phyloP scores from a whole-genome alignment of 1,140 invertebrate species.

The Drosophila punjabiensis region DNA sequence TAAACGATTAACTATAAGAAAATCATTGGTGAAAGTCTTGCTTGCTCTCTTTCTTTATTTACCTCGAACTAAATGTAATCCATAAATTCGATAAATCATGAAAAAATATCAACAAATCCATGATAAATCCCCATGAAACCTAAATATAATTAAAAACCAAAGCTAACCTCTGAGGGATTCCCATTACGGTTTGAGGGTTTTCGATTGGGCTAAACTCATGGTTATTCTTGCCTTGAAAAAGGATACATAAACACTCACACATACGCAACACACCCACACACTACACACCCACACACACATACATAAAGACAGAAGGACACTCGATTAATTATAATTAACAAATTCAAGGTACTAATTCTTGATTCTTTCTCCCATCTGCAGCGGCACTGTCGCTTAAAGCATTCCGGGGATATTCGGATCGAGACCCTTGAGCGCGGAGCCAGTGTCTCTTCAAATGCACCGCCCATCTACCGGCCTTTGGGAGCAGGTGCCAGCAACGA shows the following conservation, averaged over 20 bases:
- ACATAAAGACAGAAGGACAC: slow-evolving; percentile 34
- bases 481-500: slow-evolving; percentile 76
- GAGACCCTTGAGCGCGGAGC: slow-evolving; percentile 86
- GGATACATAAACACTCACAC: slow-evolving; percentile 31
- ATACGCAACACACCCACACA: slow-evolving; percentile 28
- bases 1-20: slow-evolving; percentile 65
- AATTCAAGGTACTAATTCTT: slow-evolving; percentile 15
- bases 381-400: slow-evolving; percentile 91
- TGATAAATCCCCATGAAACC: slow-evolving; percentile 39
- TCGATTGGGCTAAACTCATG: slow-evolving; percentile 70
- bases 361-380: slow-evolving; percentile 72
- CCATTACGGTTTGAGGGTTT: slow-evolving; percentile 70
- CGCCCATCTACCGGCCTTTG: slow-evolving; percentile 81
- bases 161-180: slow-evolving; percentile 60
- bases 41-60: slow-evolving; percentile 59
- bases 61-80: slow-evolving; percentile 55
- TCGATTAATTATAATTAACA: slow-evolving; percentile 15
- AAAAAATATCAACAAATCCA: slow-evolving; percentile 35
- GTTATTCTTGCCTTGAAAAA: slow-evolving; percentile 23
- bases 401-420: slow-evolving; percentile 90
- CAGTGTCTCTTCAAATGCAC: slow-evolving; percentile 59
- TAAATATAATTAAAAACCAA: slow-evolving; percentile 32
- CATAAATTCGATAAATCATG: slow-evolving; percentile 50
- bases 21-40: slow-evolving; percentile 75
- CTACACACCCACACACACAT: slow-evolving; percentile 23